phyloP scores from a whole-genome alignment of 2,888 invertebrate genomes.

The Odontocerum albicorne region DNA sequence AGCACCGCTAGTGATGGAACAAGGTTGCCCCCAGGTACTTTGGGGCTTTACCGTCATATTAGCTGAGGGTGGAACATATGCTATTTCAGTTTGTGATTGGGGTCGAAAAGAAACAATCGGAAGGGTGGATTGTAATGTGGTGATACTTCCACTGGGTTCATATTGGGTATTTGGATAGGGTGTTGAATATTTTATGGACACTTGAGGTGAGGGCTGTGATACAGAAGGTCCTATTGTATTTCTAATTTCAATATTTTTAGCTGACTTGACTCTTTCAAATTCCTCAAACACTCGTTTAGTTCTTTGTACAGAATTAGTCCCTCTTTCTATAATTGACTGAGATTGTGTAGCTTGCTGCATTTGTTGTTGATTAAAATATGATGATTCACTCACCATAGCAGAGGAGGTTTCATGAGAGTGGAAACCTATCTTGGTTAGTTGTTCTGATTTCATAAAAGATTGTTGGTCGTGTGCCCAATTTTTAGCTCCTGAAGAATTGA shows the following conservation, averaged over 20 bases:
- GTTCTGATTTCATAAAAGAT: constrained; percentile 51
- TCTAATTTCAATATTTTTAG: constrained; percentile 65
- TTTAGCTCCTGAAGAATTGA: constrained; percentile 43
- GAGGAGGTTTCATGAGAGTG: constrained; percentile 52
- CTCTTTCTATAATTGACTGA: constrained; percentile 57
- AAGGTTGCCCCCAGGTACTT: constrained; percentile 43
- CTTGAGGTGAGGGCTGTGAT: constrained; percentile 23
- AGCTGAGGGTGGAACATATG: constrained; percentile 26
- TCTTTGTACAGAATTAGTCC: constrained; percentile 63
- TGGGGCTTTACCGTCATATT: constrained; percentile 37
- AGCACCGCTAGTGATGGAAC: constrained; percentile 58
- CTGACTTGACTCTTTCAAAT: constrained; percentile 65
- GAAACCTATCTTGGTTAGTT: constrained; percentile 52
- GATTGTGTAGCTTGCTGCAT: constrained; percentile 41
- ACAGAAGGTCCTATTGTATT: constrained; percentile 45
- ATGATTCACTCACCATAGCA: constrained; percentile 41
- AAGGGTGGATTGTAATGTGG: constrained; percentile 44
- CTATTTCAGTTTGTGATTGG: constrained; percentile 51
- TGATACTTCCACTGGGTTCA: constrained; percentile 37
- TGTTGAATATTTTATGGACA: constrained; percentile 13
- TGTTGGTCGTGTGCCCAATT: constrained; percentile 51
- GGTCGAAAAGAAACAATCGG: constrained; percentile 48
- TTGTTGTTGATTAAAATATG: constrained; percentile 38
- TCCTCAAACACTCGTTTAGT: constrained; percentile 68
- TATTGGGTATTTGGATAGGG: constrained; percentile 8